phyloP scores from a whole-genome alignment of 2,797 vertebrate species.

The Rhinatrema bivittatum region DNA sequence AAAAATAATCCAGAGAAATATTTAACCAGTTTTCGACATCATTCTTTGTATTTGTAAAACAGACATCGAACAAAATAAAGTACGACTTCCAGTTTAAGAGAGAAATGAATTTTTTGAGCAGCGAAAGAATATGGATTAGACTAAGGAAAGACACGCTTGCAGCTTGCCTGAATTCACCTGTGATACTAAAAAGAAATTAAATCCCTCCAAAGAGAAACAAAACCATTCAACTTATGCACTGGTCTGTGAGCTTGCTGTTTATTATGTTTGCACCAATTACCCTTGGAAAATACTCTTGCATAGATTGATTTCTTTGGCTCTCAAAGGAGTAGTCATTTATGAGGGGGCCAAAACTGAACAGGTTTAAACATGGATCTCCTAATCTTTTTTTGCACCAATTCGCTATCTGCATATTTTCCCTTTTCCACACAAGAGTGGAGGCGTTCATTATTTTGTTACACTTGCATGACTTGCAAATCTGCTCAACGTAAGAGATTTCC shows the following conservation, averaged over 20 bases:
- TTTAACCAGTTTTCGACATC: slow-evolving; percentile 9
- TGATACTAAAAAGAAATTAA: slow-evolving; percentile 50
- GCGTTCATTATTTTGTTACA: neutral
- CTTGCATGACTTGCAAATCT: neutral
- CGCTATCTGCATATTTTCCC: neutral
- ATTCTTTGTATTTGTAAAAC: slow-evolving; percentile 14
- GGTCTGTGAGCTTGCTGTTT: slow-evolving; percentile 12
- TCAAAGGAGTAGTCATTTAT: slow-evolving; percentile 7
- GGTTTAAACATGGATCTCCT: neutral
- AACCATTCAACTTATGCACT: slow-evolving; percentile 18
- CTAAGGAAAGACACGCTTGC: slow-evolving; percentile 33
- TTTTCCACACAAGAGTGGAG: slow-evolving; percentile 6
- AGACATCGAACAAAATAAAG: slow-evolving; percentile 13
- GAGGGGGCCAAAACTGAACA: neutral
- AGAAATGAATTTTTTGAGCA: slow-evolving; percentile 36
- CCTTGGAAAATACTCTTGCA: slow-evolving; percentile 21
- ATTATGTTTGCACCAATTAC: slow-evolving; percentile 25
- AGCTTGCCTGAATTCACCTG: slow-evolving; percentile 24
- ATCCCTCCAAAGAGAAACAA: slow-evolving; percentile 31
- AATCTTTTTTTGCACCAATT: neutral
- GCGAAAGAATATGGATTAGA: slow-evolving; percentile 18
- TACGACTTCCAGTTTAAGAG: slow-evolving; percentile 25
- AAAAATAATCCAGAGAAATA: neutral
- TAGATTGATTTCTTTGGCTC: slow-evolving; percentile 19
- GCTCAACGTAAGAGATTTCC: too few relatives aligned